Evolutionary conservation across 2,888 invertebrate species (phyloP).

Genomic region (Dryobota labecula): DNA sequence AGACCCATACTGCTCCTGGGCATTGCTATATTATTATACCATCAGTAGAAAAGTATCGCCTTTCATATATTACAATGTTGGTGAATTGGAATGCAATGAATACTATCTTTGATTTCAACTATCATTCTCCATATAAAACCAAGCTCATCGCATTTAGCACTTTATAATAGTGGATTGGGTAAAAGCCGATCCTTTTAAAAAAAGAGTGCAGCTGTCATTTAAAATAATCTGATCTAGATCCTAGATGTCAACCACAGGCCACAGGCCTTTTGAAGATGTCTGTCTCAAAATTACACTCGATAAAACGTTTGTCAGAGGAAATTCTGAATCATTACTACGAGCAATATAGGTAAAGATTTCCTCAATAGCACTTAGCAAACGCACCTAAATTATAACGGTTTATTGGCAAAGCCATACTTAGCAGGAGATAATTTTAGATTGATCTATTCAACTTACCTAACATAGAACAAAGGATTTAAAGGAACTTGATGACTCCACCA

Average conservation of each 20-base stretch:
- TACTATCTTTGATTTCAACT: background rate
- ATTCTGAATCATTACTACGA: background rate
- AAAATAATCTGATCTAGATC: background rate
- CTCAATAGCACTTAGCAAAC: background rate
- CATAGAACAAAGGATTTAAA: slow-evolving; percentile 39
- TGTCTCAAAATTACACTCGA: background rate
- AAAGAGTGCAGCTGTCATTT: background rate
- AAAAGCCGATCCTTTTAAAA: too few relatives aligned
- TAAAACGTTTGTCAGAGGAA: background rate
- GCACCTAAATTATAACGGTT: background rate
- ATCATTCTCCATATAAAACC: background rate
- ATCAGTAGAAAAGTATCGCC: background rate
- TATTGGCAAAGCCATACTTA: slow-evolving; percentile 1
- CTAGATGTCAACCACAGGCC: background rate
- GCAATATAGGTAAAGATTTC: too few relatives aligned
- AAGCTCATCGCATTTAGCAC: background rate
- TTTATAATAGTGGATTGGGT: too few relatives aligned
- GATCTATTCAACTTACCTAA: background rate
- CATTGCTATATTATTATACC: background rate
- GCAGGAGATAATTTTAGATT: background rate
- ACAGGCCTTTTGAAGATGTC: background rate
- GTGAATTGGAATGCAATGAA: background rate
- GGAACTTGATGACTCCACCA: slow-evolving; percentile 6
- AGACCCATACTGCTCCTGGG: too few relatives aligned
- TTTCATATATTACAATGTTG: background rate